These are phyloP conservation scores for Arremon brunneinucha DNA, from an alignment of 2,797 vertebrate genomes.

Conservation along the genomic window DNA sequence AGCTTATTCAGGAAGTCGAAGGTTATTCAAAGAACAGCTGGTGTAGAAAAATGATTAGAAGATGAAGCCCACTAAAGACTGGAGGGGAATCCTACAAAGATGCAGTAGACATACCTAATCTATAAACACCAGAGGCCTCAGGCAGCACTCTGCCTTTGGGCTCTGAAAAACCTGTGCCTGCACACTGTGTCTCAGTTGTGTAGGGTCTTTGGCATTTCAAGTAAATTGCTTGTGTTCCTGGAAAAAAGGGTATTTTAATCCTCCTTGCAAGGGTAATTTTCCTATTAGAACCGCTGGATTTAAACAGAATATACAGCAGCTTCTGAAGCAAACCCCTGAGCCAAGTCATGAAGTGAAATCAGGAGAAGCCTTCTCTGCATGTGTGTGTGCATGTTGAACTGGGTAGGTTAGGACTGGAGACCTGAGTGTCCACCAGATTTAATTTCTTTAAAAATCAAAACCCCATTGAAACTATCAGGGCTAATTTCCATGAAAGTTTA, in stretches of 20 bases:
- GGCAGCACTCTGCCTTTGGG: not conserved
- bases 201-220: not conserved
- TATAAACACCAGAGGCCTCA: not conserved
- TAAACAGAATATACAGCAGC: not conserved
- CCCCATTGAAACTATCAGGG: not conserved
- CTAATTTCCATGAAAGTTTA: not conserved
- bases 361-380: not conserved
- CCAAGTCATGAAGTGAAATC: not conserved
- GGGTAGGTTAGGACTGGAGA: not conserved
- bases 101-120: conserved; percentile 23
- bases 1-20: conserved; percentile 37
- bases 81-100: conserved; percentile 52
- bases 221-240: not conserved
- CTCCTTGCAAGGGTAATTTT: not conserved
- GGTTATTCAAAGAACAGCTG: conserved; percentile 60
- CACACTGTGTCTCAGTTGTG: not conserved
- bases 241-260: not conserved
- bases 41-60: conserved; percentile 57
- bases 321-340: not conserved
- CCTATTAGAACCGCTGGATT: not conserved
- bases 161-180: not conserved
- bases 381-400: not conserved
- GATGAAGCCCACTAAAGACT: conserved; percentile 61
- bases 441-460: not conserved
- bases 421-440: not conserved